A percentile compares a stretch with the other conserved stretches of the same genome.
Conservation (phyloP, 2,888 invertebrate species). For the Gasteruption jaculator region DNA sequence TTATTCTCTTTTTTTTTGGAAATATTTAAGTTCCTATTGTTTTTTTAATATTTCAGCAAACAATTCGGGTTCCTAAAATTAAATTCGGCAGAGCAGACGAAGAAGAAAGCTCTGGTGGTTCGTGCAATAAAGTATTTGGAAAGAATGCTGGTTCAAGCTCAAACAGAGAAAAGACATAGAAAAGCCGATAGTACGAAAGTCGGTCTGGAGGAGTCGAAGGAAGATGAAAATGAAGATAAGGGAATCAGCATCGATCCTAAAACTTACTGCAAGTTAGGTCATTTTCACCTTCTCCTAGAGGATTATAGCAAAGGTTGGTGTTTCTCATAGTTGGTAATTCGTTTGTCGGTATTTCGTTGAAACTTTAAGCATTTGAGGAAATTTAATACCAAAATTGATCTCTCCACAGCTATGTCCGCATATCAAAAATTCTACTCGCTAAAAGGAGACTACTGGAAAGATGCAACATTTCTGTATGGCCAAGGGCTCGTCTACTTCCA, state of each 20-base stretch:
- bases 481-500: conserved; percentile 95
- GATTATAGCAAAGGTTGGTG: conserved; percentile 87
- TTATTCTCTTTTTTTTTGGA: conserved; percentile 17
- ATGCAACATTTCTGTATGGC: conserved; percentile 89
- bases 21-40: conserved; percentile 21
- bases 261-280: conserved; percentile 92
- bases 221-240: conserved; percentile 56
- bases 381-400: conserved; percentile 22
- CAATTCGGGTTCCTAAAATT: conserved; percentile 88
- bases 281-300: conserved; percentile 88
- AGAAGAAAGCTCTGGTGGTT: conserved; percentile 75
- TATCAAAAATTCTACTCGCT: conserved; percentile 89
- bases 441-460: conserved; percentile 80
- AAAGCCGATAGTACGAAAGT: conserved; percentile 47
- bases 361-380: conserved; percentile 1
- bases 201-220: conserved; percentile 33
- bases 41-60: conserved; percentile 74
- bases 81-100: conserved; percentile 73
- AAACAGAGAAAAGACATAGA: conserved; percentile 56
- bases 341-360: background rate
- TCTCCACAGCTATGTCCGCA: conserved; percentile 84
- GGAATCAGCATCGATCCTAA: conserved; percentile 80
- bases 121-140: conserved; percentile 82
- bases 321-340: too few species aligned
- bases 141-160: conserved; percentile 77